Base-by-base conservation (phyloP, 2,888 invertebrate species). In the Vesta saturnalis region DNA sequence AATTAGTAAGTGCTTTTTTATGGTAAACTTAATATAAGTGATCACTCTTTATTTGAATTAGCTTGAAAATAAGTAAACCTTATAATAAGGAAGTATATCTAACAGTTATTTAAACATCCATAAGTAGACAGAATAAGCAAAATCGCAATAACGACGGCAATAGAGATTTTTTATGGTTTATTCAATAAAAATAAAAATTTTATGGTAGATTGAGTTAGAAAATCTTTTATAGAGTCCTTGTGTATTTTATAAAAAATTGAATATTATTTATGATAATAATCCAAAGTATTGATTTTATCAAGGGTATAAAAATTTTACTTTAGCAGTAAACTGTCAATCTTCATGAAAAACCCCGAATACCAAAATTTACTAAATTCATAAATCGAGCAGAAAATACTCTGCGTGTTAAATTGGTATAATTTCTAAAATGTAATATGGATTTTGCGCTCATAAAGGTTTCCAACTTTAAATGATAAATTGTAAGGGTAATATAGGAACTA, bases 111-210 rank as follows among this genome's bases (percentile, higher is more conserved):
- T 14, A 47, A 14, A 47, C 6, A 47, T n/a, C 19, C n/a, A 18
- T 52, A 52, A 52, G 52, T 52, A 52, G 19, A 52, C 19, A 10
- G 52, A 19, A 19, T 52, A 52, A 21, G 52, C 52, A 52, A 52
- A 52, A 52, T 52, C 52, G 18, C 19, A 19, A 19, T 18, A 52
- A 52, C 52, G 52, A 19, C 21, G 6, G n/a, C 4, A 18, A 8
- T 18, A 52, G 21, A 52, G 52, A 21, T 52, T 52, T n/a, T 47
- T 52, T 52, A 52, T 19, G 21, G 52, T 52, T 52, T 52, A 52
- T 52, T 52, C 52, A 19, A 52, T 52, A 52, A n/a, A 52, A 52
- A 52, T 52, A 52, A 52, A 49, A 52, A 52, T 52, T 52, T 52
- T 52, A 52, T 52, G 52, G 12, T 19, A 18, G 52, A 21, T 21